Evolutionary conservation across 2,888 invertebrate species (phyloP), one percentile per base, ranked within the genome.

Genomic region (Parnassius smintheus): DNA sequence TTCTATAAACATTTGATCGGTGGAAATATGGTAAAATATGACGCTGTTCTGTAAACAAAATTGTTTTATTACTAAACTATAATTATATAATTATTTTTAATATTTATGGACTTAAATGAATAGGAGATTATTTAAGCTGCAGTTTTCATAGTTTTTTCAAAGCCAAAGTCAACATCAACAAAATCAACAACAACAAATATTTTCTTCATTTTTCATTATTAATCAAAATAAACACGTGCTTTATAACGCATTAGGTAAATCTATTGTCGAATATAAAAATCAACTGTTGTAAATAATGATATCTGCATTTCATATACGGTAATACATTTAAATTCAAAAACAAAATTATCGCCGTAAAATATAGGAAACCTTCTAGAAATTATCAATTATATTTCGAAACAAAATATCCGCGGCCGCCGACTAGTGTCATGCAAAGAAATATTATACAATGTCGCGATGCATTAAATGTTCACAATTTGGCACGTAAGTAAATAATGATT

Each of bases 401-500:
- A 59, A 56, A 65, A 72, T 76, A 78, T 74, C 70, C 69, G 66
- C 57, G 60, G 69, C 71, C 61, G 64, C 35, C 64, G 4, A 49
- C 49, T 49, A 9, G n/a, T 49, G 49, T 61, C 73, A 72, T 72
- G 75, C 66, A 66, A 60, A 62, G 65, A 56, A 59, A 71, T 73
- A 65, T 77, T 78, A 76, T 72, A 71, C 71, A 71, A 72, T 67
- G 68, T 67, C 64, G 55, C 70, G 65, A 64, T 69, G 68, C 70
- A 78, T 79, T 81, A 81, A 81, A 86, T 82, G 79, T 72, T 65
- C 67, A 81, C 78, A 86, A 87, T 88, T 91, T 87, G 85, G 88
- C 83, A 81, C 79, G 76, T 78, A 74, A 75, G 82, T 86, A 88
- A 89, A 88, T 86, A 86, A 86, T 82, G 85, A 87, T 91, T 90